These are phyloP conservation scores for Drosophila kurseongensis DNA, from an alignment of 1,140 invertebrate genomes.

Conservation along the genomic window DNA sequence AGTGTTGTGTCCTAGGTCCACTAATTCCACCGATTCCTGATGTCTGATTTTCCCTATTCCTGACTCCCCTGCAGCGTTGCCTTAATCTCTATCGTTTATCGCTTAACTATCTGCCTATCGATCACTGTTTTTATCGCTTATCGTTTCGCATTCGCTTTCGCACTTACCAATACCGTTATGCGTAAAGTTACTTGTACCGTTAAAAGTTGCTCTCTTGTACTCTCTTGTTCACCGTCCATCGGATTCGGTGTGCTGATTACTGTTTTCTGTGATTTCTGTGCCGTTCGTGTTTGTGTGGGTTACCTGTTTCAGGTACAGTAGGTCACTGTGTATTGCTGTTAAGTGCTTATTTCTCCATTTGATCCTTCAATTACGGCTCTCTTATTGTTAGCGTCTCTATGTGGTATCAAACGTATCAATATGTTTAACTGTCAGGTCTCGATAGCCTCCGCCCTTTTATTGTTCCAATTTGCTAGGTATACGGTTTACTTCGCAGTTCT, in stretches of 20 bases:
- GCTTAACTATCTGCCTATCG: constrained; percentile 40
- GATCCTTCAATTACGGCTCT: constrained; percentile 1
- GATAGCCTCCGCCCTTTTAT: background rate
- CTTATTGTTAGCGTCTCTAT: background rate
- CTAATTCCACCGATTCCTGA: background rate
- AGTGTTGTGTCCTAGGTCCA: constrained; percentile 14
- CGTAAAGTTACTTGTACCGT: constrained; percentile 48
- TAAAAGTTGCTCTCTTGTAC: constrained; percentile 40
- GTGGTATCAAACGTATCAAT: background rate
- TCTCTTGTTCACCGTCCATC: constrained; percentile 39
- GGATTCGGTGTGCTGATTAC: constrained; percentile 4
- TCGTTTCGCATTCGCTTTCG: constrained; percentile 10
- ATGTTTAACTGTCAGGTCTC: constrained; percentile 10
- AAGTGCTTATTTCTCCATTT: constrained; percentile 15
- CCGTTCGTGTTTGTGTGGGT: background rate
- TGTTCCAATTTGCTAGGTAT: constrained; percentile 15
- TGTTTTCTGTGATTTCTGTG: background rate
- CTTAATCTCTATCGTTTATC: constrained; percentile 27
- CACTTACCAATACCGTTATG: constrained; percentile 30
- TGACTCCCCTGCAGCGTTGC: constrained; percentile 42
- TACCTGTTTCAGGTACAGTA: background rate
- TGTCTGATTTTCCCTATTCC: background rate
- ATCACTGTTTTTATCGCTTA: constrained; percentile 37
- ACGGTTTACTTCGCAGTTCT: constrained; percentile 23
- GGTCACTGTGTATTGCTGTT: constrained; percentile 22